phyloP scores from a whole-genome alignment of 2,113 vertebrate genomes.

The Aviceda subcristata region DNA sequence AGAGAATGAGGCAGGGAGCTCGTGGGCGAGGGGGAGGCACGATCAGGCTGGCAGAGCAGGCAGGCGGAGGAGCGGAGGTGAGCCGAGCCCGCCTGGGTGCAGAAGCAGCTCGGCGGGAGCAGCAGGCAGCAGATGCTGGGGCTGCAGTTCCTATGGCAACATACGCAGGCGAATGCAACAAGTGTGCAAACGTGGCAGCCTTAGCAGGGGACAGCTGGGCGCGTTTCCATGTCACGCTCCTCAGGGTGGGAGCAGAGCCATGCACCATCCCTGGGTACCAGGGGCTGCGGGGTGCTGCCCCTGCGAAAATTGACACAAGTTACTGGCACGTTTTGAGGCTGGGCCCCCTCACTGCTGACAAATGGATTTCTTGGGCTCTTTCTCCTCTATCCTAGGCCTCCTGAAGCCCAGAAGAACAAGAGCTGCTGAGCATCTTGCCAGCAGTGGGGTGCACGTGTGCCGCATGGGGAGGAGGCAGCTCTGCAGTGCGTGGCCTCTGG shows the following conservation, averaged over 20 bases:
- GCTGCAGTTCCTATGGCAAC: constrained; percentile 44
- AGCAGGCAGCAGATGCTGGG: not conserved
- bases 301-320: not conserved
- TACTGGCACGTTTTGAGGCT: not conserved
- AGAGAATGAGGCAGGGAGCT: not conserved
- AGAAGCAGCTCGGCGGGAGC: not conserved
- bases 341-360: not conserved
- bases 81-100: not conserved
- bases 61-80: not conserved
- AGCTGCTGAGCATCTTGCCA: not conserved
- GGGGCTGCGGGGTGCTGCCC: no score
- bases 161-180: not conserved
- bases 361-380: not conserved
- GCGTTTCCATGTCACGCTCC: not conserved
- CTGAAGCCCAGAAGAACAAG: rapidly evolving
- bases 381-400: not conserved
- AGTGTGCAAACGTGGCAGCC: not conserved
- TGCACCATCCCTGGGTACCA: not conserved
- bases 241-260: not conserved
- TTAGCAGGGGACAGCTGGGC: not conserved
- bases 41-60: not conserved
- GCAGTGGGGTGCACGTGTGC: not conserved
- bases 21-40: not conserved
- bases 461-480: rapidly evolving
- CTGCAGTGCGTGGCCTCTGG: not conserved